Percentiles rank a stretch among this genome's conserved stretches.
Conservation (phyloP, 2,113 vertebrate species). For the Saiga tatarica region DNA sequence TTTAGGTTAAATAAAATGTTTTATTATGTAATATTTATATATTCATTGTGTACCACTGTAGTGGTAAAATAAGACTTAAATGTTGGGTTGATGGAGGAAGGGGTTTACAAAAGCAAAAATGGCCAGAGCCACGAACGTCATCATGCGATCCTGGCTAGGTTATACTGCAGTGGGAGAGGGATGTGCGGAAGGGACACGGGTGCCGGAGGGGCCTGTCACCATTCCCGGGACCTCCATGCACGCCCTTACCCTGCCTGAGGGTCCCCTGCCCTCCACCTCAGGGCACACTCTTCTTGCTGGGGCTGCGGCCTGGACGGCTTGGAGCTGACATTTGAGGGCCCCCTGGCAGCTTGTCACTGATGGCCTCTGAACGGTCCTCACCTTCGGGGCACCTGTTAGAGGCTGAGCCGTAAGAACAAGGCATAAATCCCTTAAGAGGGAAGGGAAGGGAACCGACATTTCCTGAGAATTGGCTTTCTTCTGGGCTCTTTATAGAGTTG, state of each 20-base stretch:
- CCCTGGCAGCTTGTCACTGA: not conserved
- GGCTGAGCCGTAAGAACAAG: too few species aligned
- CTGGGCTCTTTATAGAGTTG: not conserved
- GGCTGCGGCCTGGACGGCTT: not conserved
- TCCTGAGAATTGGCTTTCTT: not conserved
- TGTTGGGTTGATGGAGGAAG: not conserved
- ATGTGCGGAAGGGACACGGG: not conserved
- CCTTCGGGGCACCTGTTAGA: not conserved
- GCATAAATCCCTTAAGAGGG: not conserved
- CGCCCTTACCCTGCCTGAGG: not conserved
- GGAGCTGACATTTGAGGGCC: not conserved
- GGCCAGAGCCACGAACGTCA: not conserved
- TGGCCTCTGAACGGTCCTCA: not conserved
- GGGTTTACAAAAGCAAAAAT: not conserved
- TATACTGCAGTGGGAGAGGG: not conserved
- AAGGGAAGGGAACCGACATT: not conserved
- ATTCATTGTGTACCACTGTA: not conserved
- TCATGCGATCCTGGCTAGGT: not conserved
- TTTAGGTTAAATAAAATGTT: not conserved
- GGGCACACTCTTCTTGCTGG: not conserved
- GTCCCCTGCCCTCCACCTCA: not conserved
- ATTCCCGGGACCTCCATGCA: not conserved
- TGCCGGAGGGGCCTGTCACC: not conserved
- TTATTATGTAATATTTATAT: not conserved
- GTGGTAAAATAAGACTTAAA: not conserved